Evolutionary conservation across 2,797 vertebrate genomes (phyloP).

Genomic region (Syndactyla subalaris): DNA sequence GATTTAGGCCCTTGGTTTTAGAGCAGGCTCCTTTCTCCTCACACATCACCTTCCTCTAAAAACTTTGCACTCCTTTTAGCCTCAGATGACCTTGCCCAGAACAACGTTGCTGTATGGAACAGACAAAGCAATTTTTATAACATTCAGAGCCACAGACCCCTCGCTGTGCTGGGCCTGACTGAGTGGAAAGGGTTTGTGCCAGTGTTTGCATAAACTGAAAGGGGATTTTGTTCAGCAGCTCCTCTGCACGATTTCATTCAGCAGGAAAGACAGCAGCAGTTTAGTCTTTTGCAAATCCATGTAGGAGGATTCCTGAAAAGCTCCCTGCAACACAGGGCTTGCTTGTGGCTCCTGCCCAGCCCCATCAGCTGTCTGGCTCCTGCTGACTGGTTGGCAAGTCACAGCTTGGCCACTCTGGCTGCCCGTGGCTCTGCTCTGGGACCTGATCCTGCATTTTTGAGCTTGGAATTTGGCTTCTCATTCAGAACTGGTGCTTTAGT

Average conservation of each 20-base stretch:
- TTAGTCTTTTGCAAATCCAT: slow-evolving; percentile 54
- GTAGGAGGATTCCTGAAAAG: slow-evolving; percentile 66
- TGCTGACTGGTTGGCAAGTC: slow-evolving; percentile 15
- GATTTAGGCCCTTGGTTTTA: background rate
- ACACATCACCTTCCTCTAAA: background rate
- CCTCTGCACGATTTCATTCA: slow-evolving; percentile 47
- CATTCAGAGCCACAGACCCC: slow-evolving; percentile 20
- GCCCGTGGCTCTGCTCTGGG: background rate
- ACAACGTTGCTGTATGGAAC: background rate
- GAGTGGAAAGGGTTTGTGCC: background rate
- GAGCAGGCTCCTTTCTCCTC: background rate
- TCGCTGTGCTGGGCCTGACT: background rate
- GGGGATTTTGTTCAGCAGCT: slow-evolving; percentile 54
- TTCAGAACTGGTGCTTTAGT: background rate
- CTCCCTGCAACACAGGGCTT: slow-evolving; percentile 35
- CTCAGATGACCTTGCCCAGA: slow-evolving; percentile 20
- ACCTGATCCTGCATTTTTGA: background rate
- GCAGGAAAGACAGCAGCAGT: slow-evolving; percentile 40
- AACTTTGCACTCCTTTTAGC: background rate
- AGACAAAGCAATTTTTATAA: slow-evolving; percentile 46
- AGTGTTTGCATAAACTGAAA: slow-evolving; percentile 39
- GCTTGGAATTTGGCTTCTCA: background rate
- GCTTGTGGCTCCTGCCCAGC: slow-evolving; percentile 49
- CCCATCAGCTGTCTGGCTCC: slow-evolving; percentile 56
- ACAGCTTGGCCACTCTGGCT: background rate